Conservation (phyloP, 1,140 invertebrate genomes). For the Ditylenchus dipsaci region DNA sequence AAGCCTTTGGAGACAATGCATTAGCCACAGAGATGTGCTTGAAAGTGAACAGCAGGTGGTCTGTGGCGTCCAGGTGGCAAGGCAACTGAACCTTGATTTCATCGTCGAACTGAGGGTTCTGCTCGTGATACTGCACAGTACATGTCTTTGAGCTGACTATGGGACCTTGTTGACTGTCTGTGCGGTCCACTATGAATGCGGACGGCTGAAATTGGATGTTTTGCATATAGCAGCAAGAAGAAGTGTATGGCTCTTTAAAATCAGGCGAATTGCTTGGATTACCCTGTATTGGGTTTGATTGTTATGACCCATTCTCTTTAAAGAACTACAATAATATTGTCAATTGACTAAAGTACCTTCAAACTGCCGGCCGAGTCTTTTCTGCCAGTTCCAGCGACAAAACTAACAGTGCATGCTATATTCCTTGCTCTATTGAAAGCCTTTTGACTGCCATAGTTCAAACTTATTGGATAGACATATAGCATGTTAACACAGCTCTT, state of each 20-base stretch:
- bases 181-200: conserved; percentile 30
- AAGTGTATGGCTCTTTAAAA: neutral
- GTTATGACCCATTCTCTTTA: no score
- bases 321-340: no score
- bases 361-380: neutral
- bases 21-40: conserved; percentile 38
- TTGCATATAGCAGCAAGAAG: neutral
- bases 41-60: conserved; percentile 43
- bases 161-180: conserved; percentile 23
- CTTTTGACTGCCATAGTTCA: conserved; percentile 38
- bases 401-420: conserved; percentile 38
- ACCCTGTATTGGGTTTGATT: neutral
- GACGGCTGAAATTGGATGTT: neutral
- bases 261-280: neutral
- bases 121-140: conserved; percentile 42
- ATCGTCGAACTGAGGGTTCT: conserved; percentile 37
- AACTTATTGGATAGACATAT: conserved; percentile 37
- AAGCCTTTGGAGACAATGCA: conserved; percentile 26
- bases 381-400: conserved; percentile 7
- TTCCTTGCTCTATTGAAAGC: conserved; percentile 39
- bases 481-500: conserved; percentile 29
- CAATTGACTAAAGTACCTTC: neutral
- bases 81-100: conserved; percentile 42
- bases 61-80: conserved; percentile 13
- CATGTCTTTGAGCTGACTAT: conserved; percentile 28